phyloP scores from a whole-genome alignment of 2,113 vertebrate species.

The Donacobius atricapilla region DNA sequence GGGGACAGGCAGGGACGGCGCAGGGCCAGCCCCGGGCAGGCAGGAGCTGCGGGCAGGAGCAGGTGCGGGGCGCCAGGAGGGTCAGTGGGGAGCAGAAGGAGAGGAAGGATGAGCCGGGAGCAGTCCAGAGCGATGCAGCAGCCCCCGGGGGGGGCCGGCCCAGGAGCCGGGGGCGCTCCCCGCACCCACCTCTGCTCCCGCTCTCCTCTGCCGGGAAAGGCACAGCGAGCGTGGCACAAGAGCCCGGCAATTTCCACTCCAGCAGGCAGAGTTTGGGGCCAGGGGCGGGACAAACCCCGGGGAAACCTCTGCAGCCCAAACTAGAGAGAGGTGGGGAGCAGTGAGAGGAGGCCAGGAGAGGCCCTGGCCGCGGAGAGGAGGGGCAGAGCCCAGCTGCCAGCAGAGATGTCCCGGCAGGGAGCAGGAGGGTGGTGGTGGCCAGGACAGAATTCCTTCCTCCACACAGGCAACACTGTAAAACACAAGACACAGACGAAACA shows the following conservation, averaged over 20 bases:
- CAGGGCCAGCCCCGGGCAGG: neutral
- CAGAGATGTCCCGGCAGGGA: slow-evolving; percentile 63
- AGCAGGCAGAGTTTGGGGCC: neutral
- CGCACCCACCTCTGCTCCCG: slow-evolving; percentile 43
- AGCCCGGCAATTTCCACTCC: slow-evolving; percentile 13
- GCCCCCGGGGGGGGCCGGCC: neutral
- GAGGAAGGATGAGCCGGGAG: neutral
- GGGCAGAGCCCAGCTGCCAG: slow-evolving; percentile 62
- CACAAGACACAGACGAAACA: slow-evolving; percentile 70
- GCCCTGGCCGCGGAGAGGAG: neutral
- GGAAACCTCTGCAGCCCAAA: neutral
- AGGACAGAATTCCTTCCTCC: slow-evolving; percentile 68
- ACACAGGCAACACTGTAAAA: slow-evolving; percentile 69
- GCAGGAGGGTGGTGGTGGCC: slow-evolving; percentile 53
- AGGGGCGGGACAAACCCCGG: neutral
- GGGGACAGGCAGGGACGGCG: too few species aligned
- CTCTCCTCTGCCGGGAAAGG: neutral
- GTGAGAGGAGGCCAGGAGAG: neutral
- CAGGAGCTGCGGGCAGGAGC: neutral
- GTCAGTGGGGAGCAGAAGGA: neutral
- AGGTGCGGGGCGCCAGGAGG: neutral
- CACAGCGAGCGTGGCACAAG: neutral
- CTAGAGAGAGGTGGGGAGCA: slow-evolving; percentile 37
- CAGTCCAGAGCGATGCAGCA: neutral
- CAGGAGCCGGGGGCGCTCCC: neutral